Evolutionary conservation across 2,113 vertebrate species (phyloP).

Genomic region (Ameiurus melas): DNA sequence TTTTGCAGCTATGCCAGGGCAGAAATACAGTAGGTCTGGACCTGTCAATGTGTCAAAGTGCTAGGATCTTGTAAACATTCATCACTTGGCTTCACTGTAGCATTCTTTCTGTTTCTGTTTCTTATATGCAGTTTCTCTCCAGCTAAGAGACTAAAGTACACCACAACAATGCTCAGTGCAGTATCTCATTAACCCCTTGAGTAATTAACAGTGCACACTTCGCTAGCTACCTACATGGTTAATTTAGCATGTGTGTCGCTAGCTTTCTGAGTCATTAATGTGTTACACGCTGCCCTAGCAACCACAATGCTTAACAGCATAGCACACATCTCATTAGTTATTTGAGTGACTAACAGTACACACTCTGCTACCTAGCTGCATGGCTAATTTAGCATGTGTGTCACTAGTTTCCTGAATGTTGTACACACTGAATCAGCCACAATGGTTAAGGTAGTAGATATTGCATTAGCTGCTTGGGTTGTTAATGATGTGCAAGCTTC

Average conservation of each 20-base stretch:
- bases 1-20: neutral
- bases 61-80: slow-evolving; percentile 15
- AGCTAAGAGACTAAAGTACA: neutral
- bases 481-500: neutral
- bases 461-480: neutral
- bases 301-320: neutral
- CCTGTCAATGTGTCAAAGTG: neutral
- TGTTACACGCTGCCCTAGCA: neutral
- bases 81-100: neutral
- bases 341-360: neutral
- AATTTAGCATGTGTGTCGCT: neutral
- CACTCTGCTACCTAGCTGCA: slow-evolving; percentile 1
- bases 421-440: neutral
- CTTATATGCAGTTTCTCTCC: neutral
- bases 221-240: neutral
- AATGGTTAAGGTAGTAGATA: neutral
- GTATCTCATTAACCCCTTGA: neutral
- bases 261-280: neutral
- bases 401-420: neutral
- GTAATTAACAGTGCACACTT: neutral
- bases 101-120: neutral
- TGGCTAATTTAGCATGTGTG: neutral
- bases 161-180: slow-evolving; percentile 34
- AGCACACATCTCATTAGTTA: neutral
- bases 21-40: neutral